phyloP scores from a whole-genome alignment of 2,113 vertebrate species.

The Psammodynastes pulverulentus region DNA sequence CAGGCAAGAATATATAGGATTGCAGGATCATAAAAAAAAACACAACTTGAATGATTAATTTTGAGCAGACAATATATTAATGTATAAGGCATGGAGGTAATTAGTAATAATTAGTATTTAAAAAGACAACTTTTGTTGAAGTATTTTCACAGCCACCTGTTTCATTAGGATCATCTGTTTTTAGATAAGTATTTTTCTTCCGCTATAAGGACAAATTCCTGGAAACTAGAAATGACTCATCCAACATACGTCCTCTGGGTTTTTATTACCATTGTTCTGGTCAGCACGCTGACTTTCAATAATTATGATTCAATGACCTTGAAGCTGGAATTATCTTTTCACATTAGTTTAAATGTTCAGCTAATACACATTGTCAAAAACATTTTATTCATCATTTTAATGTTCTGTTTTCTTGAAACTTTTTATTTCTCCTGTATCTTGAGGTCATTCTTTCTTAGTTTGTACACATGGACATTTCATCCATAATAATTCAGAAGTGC shows the following conservation, averaged over 20 bases:
- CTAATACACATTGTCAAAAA: accelerated
- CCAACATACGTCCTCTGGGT: constrained; percentile 23
- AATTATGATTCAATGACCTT: constrained; percentile 22
- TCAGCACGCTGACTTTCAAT: constrained; percentile 17
- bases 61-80: not conserved
- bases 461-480: not conserved
- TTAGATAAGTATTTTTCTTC: not conserved
- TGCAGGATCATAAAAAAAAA: not conserved
- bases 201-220: accelerated
- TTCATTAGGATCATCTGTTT: not conserved
- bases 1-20: not conserved
- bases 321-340: not conserved
- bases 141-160: constrained; percentile 4
- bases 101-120: constrained; percentile 7
- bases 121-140: not conserved
- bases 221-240: constrained; percentile 15
- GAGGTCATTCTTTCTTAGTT: not conserved
- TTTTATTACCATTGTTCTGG: constrained; percentile 26
- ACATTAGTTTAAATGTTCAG: accelerated
- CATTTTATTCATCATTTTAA: not conserved
- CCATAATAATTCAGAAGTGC: not conserved
- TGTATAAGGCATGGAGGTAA: accelerated
- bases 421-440: not conserved
- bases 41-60: not conserved
- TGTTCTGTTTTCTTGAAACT: not conserved